A percentile compares a stretch with the other conserved stretches of the same genome.
Evolutionary conservation across 1,140 invertebrate species (phyloP).

Genomic region (Hyposmocoma kahamanoa): DNA sequence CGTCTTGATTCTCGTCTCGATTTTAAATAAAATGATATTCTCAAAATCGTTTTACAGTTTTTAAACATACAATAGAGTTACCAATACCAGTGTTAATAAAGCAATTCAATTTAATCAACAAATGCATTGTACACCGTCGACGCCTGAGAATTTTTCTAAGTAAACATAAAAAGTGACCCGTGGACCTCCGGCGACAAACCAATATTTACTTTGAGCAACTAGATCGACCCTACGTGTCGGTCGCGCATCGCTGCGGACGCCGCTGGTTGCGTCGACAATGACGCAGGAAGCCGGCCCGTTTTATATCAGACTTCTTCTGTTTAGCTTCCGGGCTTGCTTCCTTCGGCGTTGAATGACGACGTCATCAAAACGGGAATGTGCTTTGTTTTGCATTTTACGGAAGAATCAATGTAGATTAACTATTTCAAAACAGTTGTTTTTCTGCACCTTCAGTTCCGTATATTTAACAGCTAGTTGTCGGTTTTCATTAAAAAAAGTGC

Average conservation of each 20-base stretch:
- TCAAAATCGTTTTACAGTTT: too few species aligned
- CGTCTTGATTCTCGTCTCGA: too few species aligned
- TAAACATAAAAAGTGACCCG: constrained; percentile 1
- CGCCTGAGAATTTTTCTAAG: background rate
- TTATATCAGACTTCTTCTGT: background rate
- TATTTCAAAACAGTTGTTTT: background rate
- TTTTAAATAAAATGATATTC: too few species aligned
- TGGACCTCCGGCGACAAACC: background rate
- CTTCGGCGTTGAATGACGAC: background rate
- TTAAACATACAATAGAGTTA: too few species aligned
- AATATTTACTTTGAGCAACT: background rate
- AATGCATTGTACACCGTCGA: too few species aligned
- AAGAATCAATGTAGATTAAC: background rate
- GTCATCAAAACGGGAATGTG: too few species aligned
- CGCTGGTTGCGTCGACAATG: background rate
- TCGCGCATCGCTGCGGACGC: background rate
- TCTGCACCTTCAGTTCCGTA: too few species aligned
- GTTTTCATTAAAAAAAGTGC: too few species aligned
- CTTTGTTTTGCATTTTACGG: background rate
- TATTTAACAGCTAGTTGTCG: too few species aligned
- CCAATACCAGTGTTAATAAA: too few species aligned
- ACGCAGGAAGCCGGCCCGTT: background rate
- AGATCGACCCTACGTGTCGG: constrained; percentile 1
- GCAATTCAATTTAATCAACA: too few species aligned
- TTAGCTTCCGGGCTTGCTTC: background rate